Evolutionary conservation across 1,140 invertebrate genomes (phyloP).

Genomic region (Lordiphosa clarofinis): DNA sequence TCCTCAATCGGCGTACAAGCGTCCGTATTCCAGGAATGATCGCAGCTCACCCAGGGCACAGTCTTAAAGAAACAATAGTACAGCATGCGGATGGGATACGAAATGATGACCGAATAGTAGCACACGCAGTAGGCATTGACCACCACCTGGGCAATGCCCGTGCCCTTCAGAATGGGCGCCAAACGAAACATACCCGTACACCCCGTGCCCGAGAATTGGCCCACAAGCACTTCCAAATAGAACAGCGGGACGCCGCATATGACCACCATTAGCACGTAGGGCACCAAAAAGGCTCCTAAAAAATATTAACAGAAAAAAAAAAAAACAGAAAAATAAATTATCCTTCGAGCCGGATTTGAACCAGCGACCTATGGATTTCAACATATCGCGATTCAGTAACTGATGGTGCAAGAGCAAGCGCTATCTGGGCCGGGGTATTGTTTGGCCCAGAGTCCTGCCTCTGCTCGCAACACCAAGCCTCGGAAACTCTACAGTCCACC

Average conservation of each 20-base stretch:
- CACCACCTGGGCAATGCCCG: slow-evolving; percentile 89
- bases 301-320: background rate
- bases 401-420: slow-evolving; percentile 52
- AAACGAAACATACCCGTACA: slow-evolving; percentile 89
- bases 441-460: slow-evolving; percentile 48
- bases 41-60: slow-evolving; percentile 92
- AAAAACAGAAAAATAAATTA: slow-evolving; percentile 25
- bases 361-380: slow-evolving; percentile 86
- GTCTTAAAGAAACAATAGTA: slow-evolving; percentile 84
- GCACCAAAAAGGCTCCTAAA: slow-evolving; percentile 88
- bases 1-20: slow-evolving; percentile 81
- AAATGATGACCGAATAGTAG: slow-evolving; percentile 96
- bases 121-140: slow-evolving; percentile 94
- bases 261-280: slow-evolving; percentile 87
- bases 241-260: slow-evolving; percentile 93
- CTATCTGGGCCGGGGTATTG: slow-evolving; percentile 44
- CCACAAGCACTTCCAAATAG: slow-evolving; percentile 92
- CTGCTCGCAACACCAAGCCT: slow-evolving; percentile 48
- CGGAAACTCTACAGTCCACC: slow-evolving; percentile 88
- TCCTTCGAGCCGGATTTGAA: slow-evolving; percentile 87
- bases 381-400: slow-evolving; percentile 50
- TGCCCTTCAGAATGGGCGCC: slow-evolving; percentile 93
- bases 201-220: slow-evolving; percentile 91
- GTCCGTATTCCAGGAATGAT: slow-evolving; percentile 93
- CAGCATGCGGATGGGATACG: slow-evolving; percentile 94